Base-by-base conservation (phyloP, 1,140 invertebrate genomes). In the Steinernema khuongi region DNA sequence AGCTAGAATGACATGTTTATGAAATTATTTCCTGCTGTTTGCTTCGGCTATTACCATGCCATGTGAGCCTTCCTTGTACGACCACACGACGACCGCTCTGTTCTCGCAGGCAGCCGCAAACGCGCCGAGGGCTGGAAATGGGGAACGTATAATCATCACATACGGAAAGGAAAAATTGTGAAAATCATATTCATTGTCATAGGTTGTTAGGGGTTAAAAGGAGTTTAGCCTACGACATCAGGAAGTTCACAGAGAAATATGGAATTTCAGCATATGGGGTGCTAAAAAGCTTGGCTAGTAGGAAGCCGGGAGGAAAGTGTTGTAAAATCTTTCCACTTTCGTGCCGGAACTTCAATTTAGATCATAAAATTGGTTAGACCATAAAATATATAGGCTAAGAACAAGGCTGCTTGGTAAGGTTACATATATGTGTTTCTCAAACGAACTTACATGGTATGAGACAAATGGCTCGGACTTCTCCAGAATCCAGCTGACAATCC, bases 401-500 rank as follows among this genome's bases (percentile, higher is more conserved):
- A 79, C 31, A 4, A 18, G 19, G 1, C 72, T 75, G 17, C 66
- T 26, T 43, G 76, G 67, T 43, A 75, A 72, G 28, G 79, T 60
- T 14, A 44, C 73, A 22, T 19, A 67, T 71, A 68, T 71, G 67
- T 71, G 70, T 19, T 71, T 32, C 18, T 19, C 73, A 22, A 32
- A 77, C 31, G 1, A 41, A 44, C 18, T 81, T 67, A 0, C 70
- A 32, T 31, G 84, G 78, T 66, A 18, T 78, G 81, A 70, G 88
- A n/a, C 68, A 78, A 72, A 84, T 88, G 88, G 44, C 86, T 77
- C 88, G 89, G 14, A 89, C 87, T 32, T 80, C 78, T 17, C 87
- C 87, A 26, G 85, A 86, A 74, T 78, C 85, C 81, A 86, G 87
- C 68, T 81, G 85, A 66, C 88, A 87, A 69, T 86, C 89, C 78